Evolutionary conservation across 2,113 vertebrate genomes (phyloP), one percentile per base, ranked within the genome.

Genomic region (Picathartes gymnocephalus): DNA sequence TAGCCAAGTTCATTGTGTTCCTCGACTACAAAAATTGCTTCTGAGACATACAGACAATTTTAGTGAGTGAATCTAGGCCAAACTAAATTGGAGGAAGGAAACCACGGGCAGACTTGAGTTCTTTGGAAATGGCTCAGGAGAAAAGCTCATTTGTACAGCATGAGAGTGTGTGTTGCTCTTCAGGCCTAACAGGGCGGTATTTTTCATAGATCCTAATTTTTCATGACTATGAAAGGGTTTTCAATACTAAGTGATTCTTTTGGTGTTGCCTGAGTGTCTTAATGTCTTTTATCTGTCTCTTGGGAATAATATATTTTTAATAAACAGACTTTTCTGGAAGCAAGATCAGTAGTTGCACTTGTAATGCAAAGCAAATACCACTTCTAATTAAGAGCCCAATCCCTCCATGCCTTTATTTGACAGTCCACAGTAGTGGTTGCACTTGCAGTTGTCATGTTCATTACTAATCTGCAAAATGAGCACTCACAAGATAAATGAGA

Each of bases 381-480:
- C 23, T 68, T 94, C 90, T 96, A 96, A 96, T 95, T 97, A 96
- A 96, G 76, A 90, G 22, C 27, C n/a, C 25, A 92, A 68, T 95
- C 42, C 37, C 78, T 87, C 40, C 44, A 71, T 66, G 84, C 33
- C 47, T 96, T 93, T 76, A 72, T 90, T 65, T 95, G 85, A 95
- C 92, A 92, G 85, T 90, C 72, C 76, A 66, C 44, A 83, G 80
- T 22, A 45, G 82, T 42, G 37, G 79, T 84, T 96, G 60, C 86
- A 81, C 57, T 93, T 92, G 79, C 74, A 81, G 71, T 94, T 93
- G 93, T 88, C 85, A 48, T 86, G 93, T 90, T 93, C 86, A 64
- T 83, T 94, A 90, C 92, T 90, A 92, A 90, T 92, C 68, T 90
- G 62, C 37, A 81, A 94, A 96, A 94, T 72, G 76, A 93, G 53